Evolutionary conservation across 2,888 invertebrate species (phyloP), one percentile per base, ranked within the genome.

Genomic region (Siphlonurus alternatus): DNA sequence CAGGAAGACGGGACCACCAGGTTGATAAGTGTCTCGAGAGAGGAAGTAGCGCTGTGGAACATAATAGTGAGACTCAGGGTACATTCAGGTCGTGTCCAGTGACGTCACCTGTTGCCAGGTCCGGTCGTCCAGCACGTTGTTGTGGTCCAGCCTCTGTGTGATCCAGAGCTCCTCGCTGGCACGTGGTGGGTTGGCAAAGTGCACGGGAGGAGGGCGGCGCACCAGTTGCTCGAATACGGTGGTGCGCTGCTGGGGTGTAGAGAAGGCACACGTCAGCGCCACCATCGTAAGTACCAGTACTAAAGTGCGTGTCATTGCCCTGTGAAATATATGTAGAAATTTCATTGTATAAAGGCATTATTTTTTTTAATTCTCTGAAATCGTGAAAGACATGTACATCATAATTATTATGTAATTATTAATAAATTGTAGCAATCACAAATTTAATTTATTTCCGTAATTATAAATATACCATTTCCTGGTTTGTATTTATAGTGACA

Each of bases 1-100:
- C 51, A 80, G 68, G 70, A 80, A 80, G 20, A 78, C 73, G 1
- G 80, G 80, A n/a, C 79, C 79, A n/a, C 77, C 77, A 2, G 72
- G 69, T 66, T 73, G 72, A 71, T 75, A 78, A 69, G 73, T 77
- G 25, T 74, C 71, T 64, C 72, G 73, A 70, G 78, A 79, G 24
- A 75, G 72, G 71, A 75, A 79, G 68, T 76, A 80, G 66, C 77
- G 71, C 77, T 79, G n/a, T 18, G 20, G 5, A 38, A 38, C 38
- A 38, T 38, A 38, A 38, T 38, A 38, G 15, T 38, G 15, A 60
- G 62, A 62, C 38, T 10, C 38, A 38, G 15, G 38, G n/a, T n/a
- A n/a, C n/a, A n/a, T n/a, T n/a, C n/a, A n/a, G n/a, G n/a, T n/a
- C n/a, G n/a, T n/a, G n/a, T n/a, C n/a, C n/a, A n/a, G n/a, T n/a